These are phyloP conservation scores for Puffinus mauretanicus DNA, from an alignment of 2,113 vertebrate species.

Conservation along the genomic window DNA sequence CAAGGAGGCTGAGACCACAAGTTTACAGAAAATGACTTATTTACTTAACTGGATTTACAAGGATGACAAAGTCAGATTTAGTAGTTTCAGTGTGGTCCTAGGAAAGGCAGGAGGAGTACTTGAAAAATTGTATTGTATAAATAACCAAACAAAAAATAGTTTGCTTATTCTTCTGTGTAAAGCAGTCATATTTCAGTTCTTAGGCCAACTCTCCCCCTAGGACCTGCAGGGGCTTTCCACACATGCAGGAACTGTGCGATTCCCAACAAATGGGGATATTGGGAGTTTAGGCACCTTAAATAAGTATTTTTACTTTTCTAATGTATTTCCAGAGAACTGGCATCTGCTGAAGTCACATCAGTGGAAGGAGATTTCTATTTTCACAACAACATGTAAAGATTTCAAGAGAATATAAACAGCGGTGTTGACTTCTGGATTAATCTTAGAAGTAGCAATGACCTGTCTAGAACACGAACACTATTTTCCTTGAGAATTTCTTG, in stretches of 20 bases:
- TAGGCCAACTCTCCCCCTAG: neutral
- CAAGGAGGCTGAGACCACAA: slow-evolving; percentile 74
- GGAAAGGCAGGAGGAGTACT: slow-evolving; percentile 55
- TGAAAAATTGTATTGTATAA: slow-evolving; percentile 55
- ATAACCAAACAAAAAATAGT: slow-evolving; percentile 60
- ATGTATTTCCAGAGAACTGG: neutral
- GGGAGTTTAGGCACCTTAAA: neutral
- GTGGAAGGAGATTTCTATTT: neutral
- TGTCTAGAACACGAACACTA: neutral
- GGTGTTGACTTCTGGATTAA: neutral
- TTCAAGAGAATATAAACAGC: neutral
- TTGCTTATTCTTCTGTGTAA: slow-evolving; percentile 32
- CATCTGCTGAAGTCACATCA: neutral
- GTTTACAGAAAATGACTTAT: slow-evolving; percentile 75
- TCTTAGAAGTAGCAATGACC: neutral
- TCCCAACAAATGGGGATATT: neutral
- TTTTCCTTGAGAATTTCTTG: neutral
- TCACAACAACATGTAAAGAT: neutral
- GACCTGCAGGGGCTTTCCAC: neutral
- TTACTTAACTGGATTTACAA: slow-evolving; percentile 71
- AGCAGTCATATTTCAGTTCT: neutral
- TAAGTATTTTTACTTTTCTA: neutral
- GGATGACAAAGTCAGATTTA: slow-evolving; percentile 66
- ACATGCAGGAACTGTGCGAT: neutral
- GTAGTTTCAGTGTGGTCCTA: slow-evolving; percentile 72